Evolutionary conservation across 1,140 invertebrate species (phyloP).

Genomic region (Drosophila nikananu): DNA sequence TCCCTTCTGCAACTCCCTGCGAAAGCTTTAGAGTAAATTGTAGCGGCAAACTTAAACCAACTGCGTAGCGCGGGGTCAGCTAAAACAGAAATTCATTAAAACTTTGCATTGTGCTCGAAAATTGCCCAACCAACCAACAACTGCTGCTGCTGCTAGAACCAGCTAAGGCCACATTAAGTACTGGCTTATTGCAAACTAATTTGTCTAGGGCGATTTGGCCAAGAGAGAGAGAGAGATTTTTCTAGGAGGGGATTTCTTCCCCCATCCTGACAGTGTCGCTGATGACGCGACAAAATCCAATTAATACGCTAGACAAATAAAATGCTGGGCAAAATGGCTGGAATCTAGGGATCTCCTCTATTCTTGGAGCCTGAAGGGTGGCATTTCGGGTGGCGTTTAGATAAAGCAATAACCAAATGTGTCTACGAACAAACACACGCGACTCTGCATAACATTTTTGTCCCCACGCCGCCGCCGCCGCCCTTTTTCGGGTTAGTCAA

Average conservation of each 20-base stretch:
- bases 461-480: constrained; percentile 6
- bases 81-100: constrained; percentile 77
- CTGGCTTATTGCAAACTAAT: constrained; percentile 76
- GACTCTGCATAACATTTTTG: constrained; percentile 71
- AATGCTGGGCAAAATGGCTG: constrained; percentile 23
- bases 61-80: constrained; percentile 52
- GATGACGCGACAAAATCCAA: constrained; percentile 82
- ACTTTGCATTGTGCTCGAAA: constrained; percentile 75
- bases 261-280: constrained; percentile 28
- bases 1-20: constrained; percentile 20
- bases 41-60: constrained; percentile 70
- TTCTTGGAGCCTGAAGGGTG: neutral
- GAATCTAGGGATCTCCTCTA: constrained; percentile 5
- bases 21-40: constrained; percentile 44
- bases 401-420: constrained; percentile 82
- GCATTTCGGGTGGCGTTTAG: constrained; percentile 62
- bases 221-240: constrained; percentile 57
- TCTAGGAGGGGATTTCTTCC: neutral
- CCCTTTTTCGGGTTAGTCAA: constrained; percentile 45
- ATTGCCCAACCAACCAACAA: constrained; percentile 41
- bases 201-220: constrained; percentile 49
- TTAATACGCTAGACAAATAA: constrained; percentile 84
- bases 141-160: constrained; percentile 3
- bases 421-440: constrained; percentile 65
- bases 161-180: constrained; percentile 19